Percentiles rank a stretch among this genome's conserved stretches.
These are phyloP conservation scores for Marmota monax DNA, from an alignment of 2,113 vertebrate genomes.

Conservation along the genomic window DNA sequence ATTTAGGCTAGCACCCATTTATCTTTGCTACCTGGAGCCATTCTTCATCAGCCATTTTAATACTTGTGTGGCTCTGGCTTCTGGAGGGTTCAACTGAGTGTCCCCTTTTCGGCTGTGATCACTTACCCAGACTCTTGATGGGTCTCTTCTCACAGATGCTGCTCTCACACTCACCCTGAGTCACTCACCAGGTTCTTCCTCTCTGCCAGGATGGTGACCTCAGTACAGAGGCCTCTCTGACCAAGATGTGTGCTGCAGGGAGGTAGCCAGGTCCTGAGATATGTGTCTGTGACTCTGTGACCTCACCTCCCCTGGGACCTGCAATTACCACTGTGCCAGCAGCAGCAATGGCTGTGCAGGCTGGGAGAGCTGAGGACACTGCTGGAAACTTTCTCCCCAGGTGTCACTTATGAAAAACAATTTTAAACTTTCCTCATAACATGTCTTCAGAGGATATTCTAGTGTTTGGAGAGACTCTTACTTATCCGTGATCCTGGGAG, in stretches of 20 bases:
- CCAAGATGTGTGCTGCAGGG: neutral
- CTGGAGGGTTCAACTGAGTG: neutral
- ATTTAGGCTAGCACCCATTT: neutral
- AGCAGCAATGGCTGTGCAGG: neutral
- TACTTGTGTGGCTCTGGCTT: neutral
- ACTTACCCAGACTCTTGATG: neutral
- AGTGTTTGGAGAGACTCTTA: neutral
- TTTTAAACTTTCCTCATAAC: neutral
- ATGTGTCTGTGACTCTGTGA: neutral
- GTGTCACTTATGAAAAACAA: neutral
- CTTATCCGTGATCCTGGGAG: neutral
- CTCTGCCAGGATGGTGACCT: neutral
- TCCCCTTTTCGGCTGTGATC: neutral
- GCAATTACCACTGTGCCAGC: neutral
- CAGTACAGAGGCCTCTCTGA: neutral
- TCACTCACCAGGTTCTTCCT: neutral
- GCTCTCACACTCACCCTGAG: neutral
- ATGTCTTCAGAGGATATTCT: neutral
- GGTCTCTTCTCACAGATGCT: neutral
- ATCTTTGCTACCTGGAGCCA: neutral
- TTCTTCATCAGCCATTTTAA: neutral
- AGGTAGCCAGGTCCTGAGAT: neutral
- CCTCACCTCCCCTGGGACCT: neutral
- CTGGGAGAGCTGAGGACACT: neutral
- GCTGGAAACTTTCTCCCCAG: neutral